Evolutionary conservation across 2,888 invertebrate species (phyloP), one percentile per base, ranked within the genome.

Genomic region (Drosophila ustulata): DNA sequence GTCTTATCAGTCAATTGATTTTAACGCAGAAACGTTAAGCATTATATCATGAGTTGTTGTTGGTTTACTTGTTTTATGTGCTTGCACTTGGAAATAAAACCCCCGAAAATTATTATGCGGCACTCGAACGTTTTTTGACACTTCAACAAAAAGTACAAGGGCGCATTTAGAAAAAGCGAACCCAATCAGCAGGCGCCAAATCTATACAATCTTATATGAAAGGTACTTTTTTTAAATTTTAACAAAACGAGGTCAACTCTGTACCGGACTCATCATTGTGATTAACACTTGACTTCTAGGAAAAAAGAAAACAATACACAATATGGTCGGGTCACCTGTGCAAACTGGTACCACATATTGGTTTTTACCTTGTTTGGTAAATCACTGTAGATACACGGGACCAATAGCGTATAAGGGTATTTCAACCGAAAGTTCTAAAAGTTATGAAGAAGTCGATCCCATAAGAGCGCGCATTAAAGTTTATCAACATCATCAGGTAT

Each of bases 71-170:
- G 50, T 50, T 72, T 68, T 69, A 80, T 63, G 13, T 39, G 37
- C 28, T 43, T 72, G 82, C 67, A 66, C 59, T 52, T 9, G 28
- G 18, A 49, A 47, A 66, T 62, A 81, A 84, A 80, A 79, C 18
- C 82, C 80, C 85, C 82, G 7, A 55, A 72, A 65, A 75, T 73
- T 63, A 37, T 55, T 72, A 72, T 75, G 39, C 52, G 51, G 13
- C 46, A 23, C 61, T 63, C 23, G 47, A 72, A 43, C 43, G 26
- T 30, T 55, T 52, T 74, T 55, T 59, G 58, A 32, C 41, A 58
- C 68, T 63, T 53, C 37, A 13, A 49, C n/a, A 28, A 45, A 30
- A 63, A 56, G 9, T 39, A 66, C 67, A 71, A 76, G 59, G 71
- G 64, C 74, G 49, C 30, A 46, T 51, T 59, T 53, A 61, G 39